Evolutionary conservation across 2,797 vertebrate species (phyloP).

Genomic region (Hafferia zeledoni): DNA sequence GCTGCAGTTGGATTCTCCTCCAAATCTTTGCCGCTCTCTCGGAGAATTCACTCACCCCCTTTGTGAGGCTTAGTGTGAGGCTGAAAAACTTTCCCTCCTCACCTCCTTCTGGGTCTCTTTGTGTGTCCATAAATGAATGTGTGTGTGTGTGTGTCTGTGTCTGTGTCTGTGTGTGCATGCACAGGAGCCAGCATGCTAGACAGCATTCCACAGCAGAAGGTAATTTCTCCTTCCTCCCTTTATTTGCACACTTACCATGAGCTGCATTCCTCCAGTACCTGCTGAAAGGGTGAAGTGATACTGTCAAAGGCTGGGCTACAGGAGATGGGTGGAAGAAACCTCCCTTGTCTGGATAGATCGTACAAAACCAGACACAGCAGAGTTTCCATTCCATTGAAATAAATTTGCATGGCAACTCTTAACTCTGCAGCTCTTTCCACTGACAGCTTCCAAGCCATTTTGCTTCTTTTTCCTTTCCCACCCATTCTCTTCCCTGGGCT

Average conservation of each 20-base stretch:
- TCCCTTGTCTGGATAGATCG: background rate
- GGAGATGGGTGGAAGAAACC: background rate
- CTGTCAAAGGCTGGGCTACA: background rate
- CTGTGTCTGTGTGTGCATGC: background rate
- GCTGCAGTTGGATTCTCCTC: slow-evolving; percentile 10
- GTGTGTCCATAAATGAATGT: background rate
- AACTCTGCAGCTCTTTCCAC: background rate
- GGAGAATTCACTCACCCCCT: background rate
- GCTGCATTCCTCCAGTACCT: slow-evolving; percentile 20
- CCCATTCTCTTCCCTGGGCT: background rate
- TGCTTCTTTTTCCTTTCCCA: background rate
- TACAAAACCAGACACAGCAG: background rate
- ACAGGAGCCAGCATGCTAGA: slow-evolving; percentile 23
- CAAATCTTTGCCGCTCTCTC: background rate
- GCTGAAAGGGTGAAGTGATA: background rate
- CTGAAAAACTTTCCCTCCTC: slow-evolving; percentile 5
- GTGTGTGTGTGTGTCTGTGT: background rate
- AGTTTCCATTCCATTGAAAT: background rate
- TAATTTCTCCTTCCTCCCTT: background rate
- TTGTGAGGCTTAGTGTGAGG: background rate
- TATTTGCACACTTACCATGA: slow-evolving; percentile 6
- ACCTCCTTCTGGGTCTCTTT: slow-evolving; percentile 32
- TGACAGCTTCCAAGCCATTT: background rate
- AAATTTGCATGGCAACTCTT: background rate
- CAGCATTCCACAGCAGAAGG: slow-evolving; percentile 35